Base-by-base conservation (phyloP, 1,140 invertebrate genomes). In the Sarcophaga peregrina region DNA sequence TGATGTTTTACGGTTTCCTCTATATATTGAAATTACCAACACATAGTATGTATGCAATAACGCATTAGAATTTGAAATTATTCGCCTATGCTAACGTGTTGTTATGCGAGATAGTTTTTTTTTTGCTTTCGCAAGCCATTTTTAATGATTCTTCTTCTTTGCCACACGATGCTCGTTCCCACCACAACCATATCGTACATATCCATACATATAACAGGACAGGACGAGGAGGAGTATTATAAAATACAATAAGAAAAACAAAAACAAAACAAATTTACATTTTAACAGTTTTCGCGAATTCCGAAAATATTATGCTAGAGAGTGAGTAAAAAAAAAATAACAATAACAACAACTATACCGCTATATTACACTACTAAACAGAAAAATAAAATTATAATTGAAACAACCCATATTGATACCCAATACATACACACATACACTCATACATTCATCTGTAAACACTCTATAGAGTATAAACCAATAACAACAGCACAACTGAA, bases 11-110 rank as follows among this genome's bases (percentile, higher is more conserved):
- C 10, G 74, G 75, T 78, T 78, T 50, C n/a, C 25, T 37, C 25
- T 37, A 37, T 78, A 78, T 78, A 78, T 78, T 78, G 75, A 78
- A 78, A 78, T 78, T 78, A 25, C 75, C 75, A 78, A 10, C 75
- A 78, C n/a, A 37, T 37, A n/a, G n/a, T n/a, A n/a, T n/a, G n/a
- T n/a, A 37, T 37, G 25, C 25, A 78, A 78, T 78, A 78, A 52
- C 75, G 50, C 75, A 78, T 78, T 50, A 52, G 75, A 78, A 78
- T 52, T 78, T 78, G 50, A 78, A 78, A 78, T 78, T 17, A 78
- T 78, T 78, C 48, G 74, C 50, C 25, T 37, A 37, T 78, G 47
- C 50, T 78, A 45, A 25, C 25, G 25, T 37, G 25, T 37, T 37
- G 25, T 37, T 37, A 37, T 37, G 4, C 25, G 25, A 2, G 1